Conservation (phyloP, 2,888 invertebrate species). For the Eledona agricola region DNA sequence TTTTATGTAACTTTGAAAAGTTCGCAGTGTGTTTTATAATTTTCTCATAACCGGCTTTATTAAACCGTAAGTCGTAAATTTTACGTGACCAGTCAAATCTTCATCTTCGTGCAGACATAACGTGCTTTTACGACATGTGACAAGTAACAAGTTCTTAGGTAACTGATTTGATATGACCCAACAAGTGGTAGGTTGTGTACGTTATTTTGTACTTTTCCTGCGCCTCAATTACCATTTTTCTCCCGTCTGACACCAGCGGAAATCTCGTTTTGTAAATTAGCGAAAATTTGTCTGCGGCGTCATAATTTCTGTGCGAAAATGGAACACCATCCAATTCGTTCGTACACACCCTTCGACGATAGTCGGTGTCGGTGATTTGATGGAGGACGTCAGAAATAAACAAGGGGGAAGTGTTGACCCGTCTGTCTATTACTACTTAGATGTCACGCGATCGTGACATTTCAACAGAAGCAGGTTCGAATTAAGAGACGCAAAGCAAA, state of each 20-base stretch:
- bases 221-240: slow-evolving; percentile 17
- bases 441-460: slow-evolving; percentile 28
- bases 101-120: slow-evolving; percentile 10
- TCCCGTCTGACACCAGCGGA: not conserved
- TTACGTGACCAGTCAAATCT: slow-evolving; percentile 28
- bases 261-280: slow-evolving; percentile 14
- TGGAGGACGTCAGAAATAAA: slow-evolving; percentile 13
- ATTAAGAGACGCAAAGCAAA: no score
- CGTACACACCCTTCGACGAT: slow-evolving; percentile 18
- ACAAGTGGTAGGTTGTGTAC: no score
- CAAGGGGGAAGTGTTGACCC: slow-evolving; percentile 13
- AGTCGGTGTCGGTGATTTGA: slow-evolving; percentile 19
- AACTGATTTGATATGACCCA: no score
- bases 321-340: slow-evolving; percentile 13
- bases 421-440: no score
- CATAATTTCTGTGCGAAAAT: slow-evolving; percentile 1
- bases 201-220: no score
- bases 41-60: slow-evolving; percentile 27
- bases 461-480: slow-evolving; percentile 4
- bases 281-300: slow-evolving; percentile 10
- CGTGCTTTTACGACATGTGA: slow-evolving; percentile 16
- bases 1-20: slow-evolving; percentile 18
- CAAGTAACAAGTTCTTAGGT: no score
- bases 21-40: slow-evolving; percentile 16
- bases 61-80: slow-evolving; percentile 28